phyloP scores from a whole-genome alignment of 1,140 invertebrate genomes.

The Archivesica marissinica region DNA sequence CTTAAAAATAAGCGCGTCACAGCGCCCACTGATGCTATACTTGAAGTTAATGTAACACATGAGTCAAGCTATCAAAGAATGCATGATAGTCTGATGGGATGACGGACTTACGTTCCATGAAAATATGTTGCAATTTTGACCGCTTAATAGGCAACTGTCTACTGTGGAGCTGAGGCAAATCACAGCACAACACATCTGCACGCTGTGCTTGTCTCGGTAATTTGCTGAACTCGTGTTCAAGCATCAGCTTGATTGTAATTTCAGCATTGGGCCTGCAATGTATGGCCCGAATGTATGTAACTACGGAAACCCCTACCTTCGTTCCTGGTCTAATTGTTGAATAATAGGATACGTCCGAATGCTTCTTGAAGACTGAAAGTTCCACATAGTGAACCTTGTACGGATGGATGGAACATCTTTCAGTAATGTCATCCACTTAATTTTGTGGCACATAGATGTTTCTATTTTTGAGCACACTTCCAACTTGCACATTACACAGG shows the following conservation, averaged over 20 bases:
- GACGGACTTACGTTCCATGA: not conserved
- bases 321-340: constrained; percentile 38
- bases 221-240: not conserved
- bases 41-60: too few species aligned
- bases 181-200: not conserved
- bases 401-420: not conserved
- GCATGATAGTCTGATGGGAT: constrained; percentile 15
- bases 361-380: constrained; percentile 9
- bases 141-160: not conserved
- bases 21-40: too few species aligned
- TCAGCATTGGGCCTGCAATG: not conserved
- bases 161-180: not conserved
- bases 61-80: not conserved
- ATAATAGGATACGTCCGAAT: constrained; percentile 12
- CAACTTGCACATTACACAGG: constrained; percentile 48
- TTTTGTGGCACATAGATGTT: constrained; percentile 47
- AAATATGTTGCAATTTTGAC: not conserved
- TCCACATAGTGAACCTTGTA: constrained; percentile 46
- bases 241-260: constrained; percentile 12
- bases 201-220: not conserved
- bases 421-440: constrained; percentile 42
- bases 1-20: too few species aligned
- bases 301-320: constrained; percentile 9
- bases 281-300: constrained; percentile 35
- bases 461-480: constrained; percentile 37